A percentile compares a stretch with the other conserved stretches of the same genome.
Conservation (phyloP, 2,797 vertebrate species). For the Lacerta agilis region DNA sequence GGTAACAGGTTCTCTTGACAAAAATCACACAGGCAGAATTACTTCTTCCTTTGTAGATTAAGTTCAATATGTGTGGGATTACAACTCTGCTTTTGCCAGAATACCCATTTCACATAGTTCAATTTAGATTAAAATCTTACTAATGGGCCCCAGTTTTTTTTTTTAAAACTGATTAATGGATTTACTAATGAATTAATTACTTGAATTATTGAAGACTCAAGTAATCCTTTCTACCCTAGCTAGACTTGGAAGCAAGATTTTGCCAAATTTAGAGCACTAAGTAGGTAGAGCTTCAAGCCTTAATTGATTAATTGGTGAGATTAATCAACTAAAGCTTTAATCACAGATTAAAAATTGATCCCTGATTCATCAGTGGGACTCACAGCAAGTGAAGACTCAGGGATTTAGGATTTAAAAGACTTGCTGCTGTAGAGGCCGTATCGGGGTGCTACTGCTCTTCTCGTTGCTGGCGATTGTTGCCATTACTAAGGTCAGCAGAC, state of each 20-base stretch:
- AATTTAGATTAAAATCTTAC: neutral
- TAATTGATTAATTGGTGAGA: constrained; percentile 15
- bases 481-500: no score
- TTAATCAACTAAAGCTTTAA: constrained; percentile 9
- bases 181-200: neutral
- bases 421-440: neutral
- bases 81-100: neutral
- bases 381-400: neutral
- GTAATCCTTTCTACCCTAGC: neutral
- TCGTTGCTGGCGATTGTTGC: neutral
- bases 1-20: neutral
- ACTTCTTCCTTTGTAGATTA: neutral
- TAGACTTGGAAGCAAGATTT: neutral
- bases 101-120: neutral
- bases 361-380: neutral
- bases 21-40: neutral
- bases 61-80: neutral
- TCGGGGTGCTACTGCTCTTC: neutral
- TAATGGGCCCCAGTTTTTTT: neutral
- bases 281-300: neutral
- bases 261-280: neutral
- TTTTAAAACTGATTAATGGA: neutral
- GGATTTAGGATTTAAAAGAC: neutral
- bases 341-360: neutral
- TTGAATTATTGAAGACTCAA: neutral